These are phyloP conservation scores for Scalopus aquaticus DNA, from an alignment of 2,113 vertebrate species.

Conservation along the genomic window DNA sequence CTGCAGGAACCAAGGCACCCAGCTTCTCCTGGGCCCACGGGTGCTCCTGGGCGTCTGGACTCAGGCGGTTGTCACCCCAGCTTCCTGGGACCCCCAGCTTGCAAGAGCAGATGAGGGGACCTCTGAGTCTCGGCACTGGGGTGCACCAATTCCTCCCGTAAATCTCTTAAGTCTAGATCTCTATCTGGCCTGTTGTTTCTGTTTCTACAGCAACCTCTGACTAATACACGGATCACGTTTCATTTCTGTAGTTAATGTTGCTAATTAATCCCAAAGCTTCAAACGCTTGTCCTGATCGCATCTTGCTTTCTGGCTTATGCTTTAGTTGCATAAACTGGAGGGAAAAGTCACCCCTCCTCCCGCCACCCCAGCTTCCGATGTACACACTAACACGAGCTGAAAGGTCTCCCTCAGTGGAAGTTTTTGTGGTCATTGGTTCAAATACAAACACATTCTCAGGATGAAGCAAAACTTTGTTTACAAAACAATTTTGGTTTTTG, in stretches of 20 bases:
- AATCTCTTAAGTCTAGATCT: background rate
- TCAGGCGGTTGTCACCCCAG: background rate
- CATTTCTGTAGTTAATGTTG: background rate
- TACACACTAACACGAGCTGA: background rate
- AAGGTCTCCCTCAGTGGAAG: background rate
- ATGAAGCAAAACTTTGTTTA: background rate
- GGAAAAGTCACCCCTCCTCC: background rate
- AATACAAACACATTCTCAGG: background rate
- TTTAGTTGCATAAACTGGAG: background rate
- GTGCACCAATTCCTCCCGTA: background rate
- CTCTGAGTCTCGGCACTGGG: background rate
- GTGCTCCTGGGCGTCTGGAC: background rate
- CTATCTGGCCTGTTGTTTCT: background rate
- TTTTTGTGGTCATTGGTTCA: background rate
- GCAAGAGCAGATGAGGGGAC: background rate
- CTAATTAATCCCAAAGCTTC: conserved; percentile 3
- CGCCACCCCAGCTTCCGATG: background rate
- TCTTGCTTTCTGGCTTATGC: background rate
- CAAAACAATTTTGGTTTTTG: background rate
- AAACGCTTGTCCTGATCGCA: background rate
- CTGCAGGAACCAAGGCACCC: background rate
- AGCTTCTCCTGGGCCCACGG: background rate
- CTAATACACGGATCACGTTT: background rate
- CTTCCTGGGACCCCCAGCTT: background rate
- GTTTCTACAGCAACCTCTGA: background rate